Conservation (phyloP, 2,797 vertebrate species). For the Melanotaenia pygmaea region DNA sequence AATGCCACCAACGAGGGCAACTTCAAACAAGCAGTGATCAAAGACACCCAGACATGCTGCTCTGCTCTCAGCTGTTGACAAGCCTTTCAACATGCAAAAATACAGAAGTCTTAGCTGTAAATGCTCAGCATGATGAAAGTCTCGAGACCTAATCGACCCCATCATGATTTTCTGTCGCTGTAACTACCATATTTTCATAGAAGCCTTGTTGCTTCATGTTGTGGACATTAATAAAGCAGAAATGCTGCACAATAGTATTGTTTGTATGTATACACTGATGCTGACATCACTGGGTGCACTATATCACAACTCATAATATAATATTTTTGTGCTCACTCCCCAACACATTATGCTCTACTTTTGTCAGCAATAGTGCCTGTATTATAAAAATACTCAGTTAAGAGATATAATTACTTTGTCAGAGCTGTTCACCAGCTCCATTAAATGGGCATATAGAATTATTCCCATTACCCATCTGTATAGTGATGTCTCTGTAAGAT, state of each 20-base stretch:
- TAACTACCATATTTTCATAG: background rate
- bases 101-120: background rate
- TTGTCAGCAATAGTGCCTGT: too few relatives aligned
- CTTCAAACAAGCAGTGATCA: conserved; percentile 25
- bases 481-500: too few relatives aligned
- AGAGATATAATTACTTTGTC: too few relatives aligned
- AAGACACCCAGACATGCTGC: background rate
- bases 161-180: conserved; percentile 11
- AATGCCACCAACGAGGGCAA: conserved; percentile 18
- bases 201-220: background rate
- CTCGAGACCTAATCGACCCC: background rate
- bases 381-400: too few relatives aligned
- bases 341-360: too few relatives aligned
- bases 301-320: too few relatives aligned
- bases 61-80: background rate
- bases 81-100: conserved; percentile 5
- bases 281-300: too few relatives aligned
- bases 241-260: background rate
- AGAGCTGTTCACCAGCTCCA: too few relatives aligned
- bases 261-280: background rate
- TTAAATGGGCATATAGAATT: too few relatives aligned
- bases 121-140: conserved; percentile 8
- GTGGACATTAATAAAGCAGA: background rate
- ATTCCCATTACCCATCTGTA: too few relatives aligned
- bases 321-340: too few relatives aligned